These are phyloP conservation scores for Lytechinus pictus DNA, from an alignment of 35 echinoderm and acorn worm species.

Conservation along the genomic window DNA sequence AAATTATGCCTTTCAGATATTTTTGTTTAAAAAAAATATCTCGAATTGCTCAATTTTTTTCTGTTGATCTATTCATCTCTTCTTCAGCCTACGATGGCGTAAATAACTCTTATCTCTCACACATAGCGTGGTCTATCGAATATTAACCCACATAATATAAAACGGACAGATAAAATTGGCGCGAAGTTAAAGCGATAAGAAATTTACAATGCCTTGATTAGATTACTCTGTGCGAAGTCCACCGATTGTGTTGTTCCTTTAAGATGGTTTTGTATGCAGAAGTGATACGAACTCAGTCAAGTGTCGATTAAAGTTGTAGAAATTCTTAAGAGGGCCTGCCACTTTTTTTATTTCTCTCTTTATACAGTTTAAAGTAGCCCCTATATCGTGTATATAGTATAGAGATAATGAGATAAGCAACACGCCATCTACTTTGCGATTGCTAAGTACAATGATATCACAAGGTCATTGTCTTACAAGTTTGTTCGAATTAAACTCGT, in stretches of 20 bases:
- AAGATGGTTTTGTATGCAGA: not conserved
- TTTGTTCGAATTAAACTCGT: no score
- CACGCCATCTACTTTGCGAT: not conserved
- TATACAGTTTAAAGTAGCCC: not conserved
- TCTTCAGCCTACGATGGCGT: not conserved
- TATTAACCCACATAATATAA: not conserved
- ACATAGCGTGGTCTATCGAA: constrained; percentile 1
- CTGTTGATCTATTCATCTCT: not conserved
- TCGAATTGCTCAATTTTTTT: no score
- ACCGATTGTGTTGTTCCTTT: not conserved
- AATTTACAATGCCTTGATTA: not conserved
- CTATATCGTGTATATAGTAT: not conserved
- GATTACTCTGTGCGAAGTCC: constrained; percentile 16
- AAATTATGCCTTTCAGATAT: not conserved
- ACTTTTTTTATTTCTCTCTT: not conserved
- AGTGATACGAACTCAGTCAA: not conserved
- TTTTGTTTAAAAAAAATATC: no score
- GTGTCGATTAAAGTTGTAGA: not conserved
- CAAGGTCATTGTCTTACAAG: not conserved
- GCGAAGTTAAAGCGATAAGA: not conserved
- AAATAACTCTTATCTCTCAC: not conserved
- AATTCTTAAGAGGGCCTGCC: not conserved
- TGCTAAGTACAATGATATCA: not conserved
- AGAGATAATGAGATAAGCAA: not conserved
- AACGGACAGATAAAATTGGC: not conserved